Evolutionary conservation across 2,113 vertebrate species (phyloP).

Genomic region (Isichthys henryi): DNA sequence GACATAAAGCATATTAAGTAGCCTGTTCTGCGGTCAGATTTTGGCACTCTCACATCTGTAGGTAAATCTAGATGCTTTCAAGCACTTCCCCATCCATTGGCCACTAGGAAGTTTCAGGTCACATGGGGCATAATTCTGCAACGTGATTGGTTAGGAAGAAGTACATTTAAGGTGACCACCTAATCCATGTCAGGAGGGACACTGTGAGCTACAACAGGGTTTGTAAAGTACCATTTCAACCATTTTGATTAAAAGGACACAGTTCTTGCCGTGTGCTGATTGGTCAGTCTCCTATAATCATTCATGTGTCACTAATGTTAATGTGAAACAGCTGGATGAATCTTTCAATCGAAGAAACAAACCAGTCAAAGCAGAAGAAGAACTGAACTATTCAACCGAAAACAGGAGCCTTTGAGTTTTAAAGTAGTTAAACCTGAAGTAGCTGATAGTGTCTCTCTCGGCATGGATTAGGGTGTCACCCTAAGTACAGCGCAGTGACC

Average conservation of each 20-base stretch:
- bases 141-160: not conserved
- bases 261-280: not conserved
- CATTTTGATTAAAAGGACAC: not conserved
- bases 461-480: not conserved
- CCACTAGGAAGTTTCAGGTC: not conserved
- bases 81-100: not conserved
- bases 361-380: not conserved
- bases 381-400: not conserved
- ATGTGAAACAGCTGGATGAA: not conserved
- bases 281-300: not conserved
- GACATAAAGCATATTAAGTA: not conserved
- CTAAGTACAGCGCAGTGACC: not conserved
- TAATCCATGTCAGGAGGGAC: not conserved
- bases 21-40: not conserved
- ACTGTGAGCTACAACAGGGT: not conserved
- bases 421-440: not conserved
- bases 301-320: not conserved
- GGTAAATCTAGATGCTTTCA: not conserved
- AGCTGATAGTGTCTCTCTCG: not conserved
- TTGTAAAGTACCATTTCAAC: not conserved
- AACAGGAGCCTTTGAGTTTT: not conserved
- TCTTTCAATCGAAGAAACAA: not conserved
- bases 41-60: not conserved
- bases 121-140: not conserved
- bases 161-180: not conserved